A percentile compares a stretch with the other conserved stretches of the same genome.
phyloP scores from a whole-genome alignment of 2,113 vertebrate genomes.

The Pyxicephalus adspersus region DNA sequence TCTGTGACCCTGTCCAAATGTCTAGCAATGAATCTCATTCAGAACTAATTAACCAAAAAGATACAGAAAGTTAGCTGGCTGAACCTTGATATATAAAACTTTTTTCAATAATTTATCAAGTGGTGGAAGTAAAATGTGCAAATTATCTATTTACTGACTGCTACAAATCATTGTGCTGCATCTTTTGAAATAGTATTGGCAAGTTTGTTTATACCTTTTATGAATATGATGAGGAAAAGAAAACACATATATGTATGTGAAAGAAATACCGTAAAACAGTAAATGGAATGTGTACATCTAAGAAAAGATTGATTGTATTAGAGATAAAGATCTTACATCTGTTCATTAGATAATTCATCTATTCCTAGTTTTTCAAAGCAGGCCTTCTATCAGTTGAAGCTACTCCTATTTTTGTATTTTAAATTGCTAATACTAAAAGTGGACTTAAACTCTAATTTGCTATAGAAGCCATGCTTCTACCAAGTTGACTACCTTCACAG shows the following conservation, averaged over 20 bases:
- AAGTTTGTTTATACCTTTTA: not conserved
- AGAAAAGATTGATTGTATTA: too few relatives aligned
- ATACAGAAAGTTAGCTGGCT: conserved; percentile 3
- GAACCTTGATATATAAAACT: conserved; percentile 2
- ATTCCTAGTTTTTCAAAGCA: not conserved
- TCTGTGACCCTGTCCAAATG: conserved; percentile 48
- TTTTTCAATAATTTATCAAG: not conserved
- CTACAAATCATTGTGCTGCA: too few relatives aligned
- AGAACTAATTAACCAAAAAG: conserved; percentile 41
- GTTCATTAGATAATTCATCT: not conserved
- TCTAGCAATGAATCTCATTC: conserved; percentile 24
- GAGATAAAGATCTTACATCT: not conserved
- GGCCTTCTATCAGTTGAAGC: too few relatives aligned
- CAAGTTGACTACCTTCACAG: too few relatives aligned
- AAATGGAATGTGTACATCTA: too few relatives aligned
- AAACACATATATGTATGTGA: not conserved
- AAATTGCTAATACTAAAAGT: too few relatives aligned
- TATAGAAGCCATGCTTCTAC: too few relatives aligned
- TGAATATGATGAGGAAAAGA: not conserved
- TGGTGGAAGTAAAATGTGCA: not conserved
- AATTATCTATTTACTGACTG: not conserved
- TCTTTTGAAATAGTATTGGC: too few relatives aligned
- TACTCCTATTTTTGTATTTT: too few relatives aligned
- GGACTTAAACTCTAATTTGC: too few relatives aligned
- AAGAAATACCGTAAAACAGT: too few relatives aligned